A percentile compares a stretch with the other conserved stretches of the same genome.
phyloP scores from a whole-genome alignment of 2,797 vertebrate species.

The Coracias cyanogaster region DNA sequence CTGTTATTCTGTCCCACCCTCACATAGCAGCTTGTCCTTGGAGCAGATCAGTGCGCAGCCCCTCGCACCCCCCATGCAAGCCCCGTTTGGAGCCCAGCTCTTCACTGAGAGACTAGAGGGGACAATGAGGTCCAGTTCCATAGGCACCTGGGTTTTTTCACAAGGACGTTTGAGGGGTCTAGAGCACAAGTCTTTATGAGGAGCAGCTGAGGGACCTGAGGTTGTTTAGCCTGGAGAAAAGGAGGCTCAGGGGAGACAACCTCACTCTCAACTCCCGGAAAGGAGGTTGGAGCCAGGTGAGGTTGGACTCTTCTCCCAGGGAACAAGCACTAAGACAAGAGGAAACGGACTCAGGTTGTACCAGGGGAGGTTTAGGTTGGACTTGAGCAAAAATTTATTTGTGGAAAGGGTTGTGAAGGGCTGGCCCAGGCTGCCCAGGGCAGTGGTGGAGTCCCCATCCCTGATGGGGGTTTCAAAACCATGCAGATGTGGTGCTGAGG shows the following conservation, averaged over 20 bases:
- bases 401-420: neutral
- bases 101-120: neutral
- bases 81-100: neutral
- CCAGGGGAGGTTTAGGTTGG: neutral
- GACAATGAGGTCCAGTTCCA: neutral
- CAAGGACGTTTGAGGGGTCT: neutral
- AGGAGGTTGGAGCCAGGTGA: neutral
- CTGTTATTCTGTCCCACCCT: too few species aligned
- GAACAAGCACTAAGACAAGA: neutral
- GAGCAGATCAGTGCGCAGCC: neutral
- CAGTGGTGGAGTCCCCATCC: neutral
- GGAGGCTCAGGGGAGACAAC: neutral
- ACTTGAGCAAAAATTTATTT: neutral
- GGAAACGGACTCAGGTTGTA: neutral
- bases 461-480: neutral
- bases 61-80: accelerated
- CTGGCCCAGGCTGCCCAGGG: neutral
- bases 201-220: neutral
- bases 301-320: neutral
- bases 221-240: neutral
- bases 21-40: accelerated
- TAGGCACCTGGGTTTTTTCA: neutral
- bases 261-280: neutral
- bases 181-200: neutral
- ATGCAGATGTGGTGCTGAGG: neutral